Conservation (phyloP, 2,797 vertebrate species). For the Hapalemur alaotrensis region DNA sequence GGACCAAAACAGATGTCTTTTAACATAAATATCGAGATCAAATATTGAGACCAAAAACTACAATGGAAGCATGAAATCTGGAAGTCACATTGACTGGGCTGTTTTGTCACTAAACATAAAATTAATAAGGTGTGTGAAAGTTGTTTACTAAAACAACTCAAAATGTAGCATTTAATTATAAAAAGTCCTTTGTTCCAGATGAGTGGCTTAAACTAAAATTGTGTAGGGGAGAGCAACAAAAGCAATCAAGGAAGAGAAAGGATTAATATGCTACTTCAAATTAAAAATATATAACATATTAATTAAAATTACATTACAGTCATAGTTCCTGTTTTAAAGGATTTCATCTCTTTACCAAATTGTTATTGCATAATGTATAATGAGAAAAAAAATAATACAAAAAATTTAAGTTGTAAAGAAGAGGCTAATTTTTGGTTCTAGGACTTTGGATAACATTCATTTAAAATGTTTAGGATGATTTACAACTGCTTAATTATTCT, state of each 20-base stretch:
- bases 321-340: background rate
- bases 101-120: background rate
- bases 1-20: background rate
- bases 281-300: slow-evolving; percentile 22
- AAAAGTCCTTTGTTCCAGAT: slow-evolving; percentile 27
- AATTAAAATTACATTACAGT: slow-evolving; percentile 23
- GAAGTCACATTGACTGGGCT: background rate
- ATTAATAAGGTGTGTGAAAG: background rate
- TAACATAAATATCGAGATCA: background rate
- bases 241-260: slow-evolving; percentile 1
- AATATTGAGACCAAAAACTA: slow-evolving; percentile 13
- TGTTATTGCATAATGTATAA: background rate
- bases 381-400: slow-evolving; percentile 12
- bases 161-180: slow-evolving; percentile 32
- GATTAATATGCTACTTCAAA: slow-evolving; percentile 1
- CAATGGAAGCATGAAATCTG: background rate
- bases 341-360: slow-evolving; percentile 32
- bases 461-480: slow-evolving; percentile 66
- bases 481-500: slow-evolving; percentile 68
- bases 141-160: slow-evolving; percentile 30
- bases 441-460: background rate
- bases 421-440: slow-evolving; percentile 11
- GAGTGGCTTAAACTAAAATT: slow-evolving; percentile 29
- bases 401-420: slow-evolving; percentile 2
- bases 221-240: background rate